Evolutionary conservation across 37 sponge, comb jelly and placozoan genomes (phyloP).

Genomic region (Tethya wilhelma): DNA sequence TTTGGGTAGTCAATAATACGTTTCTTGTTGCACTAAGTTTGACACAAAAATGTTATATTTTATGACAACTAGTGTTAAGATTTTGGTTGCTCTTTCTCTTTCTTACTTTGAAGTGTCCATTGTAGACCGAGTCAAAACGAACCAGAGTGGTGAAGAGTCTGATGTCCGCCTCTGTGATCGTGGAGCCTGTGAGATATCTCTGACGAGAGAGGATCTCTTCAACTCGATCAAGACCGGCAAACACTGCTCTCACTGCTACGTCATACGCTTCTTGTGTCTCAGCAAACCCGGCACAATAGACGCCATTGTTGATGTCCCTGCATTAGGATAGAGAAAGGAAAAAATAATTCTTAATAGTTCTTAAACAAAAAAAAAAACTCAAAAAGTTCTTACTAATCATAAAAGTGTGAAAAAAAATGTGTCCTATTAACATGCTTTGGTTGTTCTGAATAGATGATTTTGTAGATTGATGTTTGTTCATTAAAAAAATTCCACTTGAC

Average conservation of each 20-base stretch:
- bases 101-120: conserved; percentile 88
- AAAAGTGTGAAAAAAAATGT: too few relatives aligned
- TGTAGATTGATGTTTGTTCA: too few relatives aligned
- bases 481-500: too few relatives aligned
- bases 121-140: conserved; percentile 92
- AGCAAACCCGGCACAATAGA: conserved; percentile 92
- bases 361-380: neutral
- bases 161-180: conserved; percentile 92
- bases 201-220: conserved; percentile 77
- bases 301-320: conserved; percentile 91
- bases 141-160: conserved; percentile 89
- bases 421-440: neutral
- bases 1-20: conserved; percentile 91
- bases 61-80: neutral
- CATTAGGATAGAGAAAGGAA: neutral
- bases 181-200: conserved; percentile 83
- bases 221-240: conserved; percentile 82
- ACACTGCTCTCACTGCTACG: conserved; percentile 78
- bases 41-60: neutral
- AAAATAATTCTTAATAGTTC: neutral
- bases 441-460: neutral
- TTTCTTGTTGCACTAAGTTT: conserved; percentile 83
- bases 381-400: neutral
- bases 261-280: conserved; percentile 90
- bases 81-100: neutral